Evolutionary conservation across 2,888 invertebrate species (phyloP), one percentile per base, ranked within the genome.

Genomic region (Gastracanthus pulcherrimus): DNA sequence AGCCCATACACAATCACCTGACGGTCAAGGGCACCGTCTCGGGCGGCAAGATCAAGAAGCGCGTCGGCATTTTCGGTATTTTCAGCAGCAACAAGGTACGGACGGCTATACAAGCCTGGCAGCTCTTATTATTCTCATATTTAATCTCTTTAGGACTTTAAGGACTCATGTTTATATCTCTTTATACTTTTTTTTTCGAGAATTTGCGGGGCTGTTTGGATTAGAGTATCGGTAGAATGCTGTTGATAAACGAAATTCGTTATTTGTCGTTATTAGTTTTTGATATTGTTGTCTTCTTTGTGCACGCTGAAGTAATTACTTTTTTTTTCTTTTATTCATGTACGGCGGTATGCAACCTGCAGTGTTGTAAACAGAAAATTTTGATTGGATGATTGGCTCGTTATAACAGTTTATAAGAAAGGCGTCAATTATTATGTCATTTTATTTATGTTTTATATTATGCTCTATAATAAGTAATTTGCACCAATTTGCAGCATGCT

Each of bases 21-120:
- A 97, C 97, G 13, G 95, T 97, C 77, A 97, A 96, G 89, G 96
- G 96, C 70, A 98, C 98, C 66, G 94, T 98, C 82, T 96, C 96
- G 64, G 96, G 96, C 58, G 95, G 96, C 87, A 96, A 96, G 88
- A 93, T 96, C 86, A 98, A 97, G 93, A 98, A 97, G 90, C 93
- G 98, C 80, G 96, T 95, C 71, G 97, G 97, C 58, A 93, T 99
- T 82, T 96, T 98, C 87, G 96, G 96, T 87, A 96, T 98, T 91
- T 98, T 98, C 93, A 96, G 97, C 89, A 96, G 97, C 87, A 96
- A 97, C 92, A 98, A 98, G 98, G 98, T 98, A 94, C 93, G 80
- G n/a, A n/a, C 16, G 3, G 9, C 34, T 19, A 31, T 11, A 4
- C 7, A 19, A 11, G 31, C 16, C 51, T 23, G 6, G 2, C 36